Evolutionary conservation across 2,113 vertebrate species (phyloP).

Genomic region (Circaetus gallicus): DNA sequence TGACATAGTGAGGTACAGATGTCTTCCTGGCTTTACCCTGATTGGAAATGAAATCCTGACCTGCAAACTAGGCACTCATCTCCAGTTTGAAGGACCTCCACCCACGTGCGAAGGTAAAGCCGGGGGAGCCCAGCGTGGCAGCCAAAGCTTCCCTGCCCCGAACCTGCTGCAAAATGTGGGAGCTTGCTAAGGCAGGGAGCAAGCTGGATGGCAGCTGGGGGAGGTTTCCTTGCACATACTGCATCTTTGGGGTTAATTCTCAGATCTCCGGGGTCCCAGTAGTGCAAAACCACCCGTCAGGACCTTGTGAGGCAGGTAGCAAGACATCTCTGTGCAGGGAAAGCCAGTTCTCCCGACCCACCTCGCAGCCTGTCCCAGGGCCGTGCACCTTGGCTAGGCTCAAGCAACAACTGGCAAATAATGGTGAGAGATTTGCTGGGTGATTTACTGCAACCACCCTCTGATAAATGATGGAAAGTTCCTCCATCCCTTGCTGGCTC

Average conservation of each 20-base stretch:
- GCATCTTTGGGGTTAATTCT: not conserved
- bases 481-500: not conserved
- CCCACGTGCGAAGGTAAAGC: conserved; percentile 91
- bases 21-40: conserved; percentile 90
- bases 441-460: not conserved
- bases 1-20: conserved; percentile 91
- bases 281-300: not conserved
- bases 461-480: not conserved
- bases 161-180: rapidly evolving
- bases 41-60: conserved; percentile 89
- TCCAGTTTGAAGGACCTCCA: conserved; percentile 91
- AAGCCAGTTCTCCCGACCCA: not conserved
- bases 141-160: not conserved
- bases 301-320: not conserved
- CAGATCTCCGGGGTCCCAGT: not conserved
- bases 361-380: not conserved
- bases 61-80: conserved; percentile 86
- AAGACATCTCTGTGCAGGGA: not conserved
- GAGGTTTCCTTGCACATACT: not conserved
- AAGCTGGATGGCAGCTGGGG: not conserved
- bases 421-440: not conserved
- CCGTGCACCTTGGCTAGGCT: not conserved
- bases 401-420: no score
- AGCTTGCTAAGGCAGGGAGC: not conserved
- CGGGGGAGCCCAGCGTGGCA: rapidly evolving